Conservation (phyloP, 2,888 invertebrate species). For the Tipula helvola region DNA sequence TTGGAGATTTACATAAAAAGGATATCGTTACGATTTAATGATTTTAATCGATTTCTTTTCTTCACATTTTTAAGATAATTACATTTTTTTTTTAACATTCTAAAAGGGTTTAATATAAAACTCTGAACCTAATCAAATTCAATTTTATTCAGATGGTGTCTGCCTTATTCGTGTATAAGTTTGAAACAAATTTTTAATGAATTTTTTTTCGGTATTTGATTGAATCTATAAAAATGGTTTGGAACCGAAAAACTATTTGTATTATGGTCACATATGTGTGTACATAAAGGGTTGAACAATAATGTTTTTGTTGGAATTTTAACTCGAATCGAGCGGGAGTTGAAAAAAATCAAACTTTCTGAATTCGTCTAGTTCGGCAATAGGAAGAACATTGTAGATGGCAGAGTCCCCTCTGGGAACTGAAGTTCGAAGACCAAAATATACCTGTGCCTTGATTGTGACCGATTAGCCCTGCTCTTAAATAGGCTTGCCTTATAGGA, state of each 20-base stretch:
- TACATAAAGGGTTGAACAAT: not conserved
- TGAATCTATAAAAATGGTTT: not conserved
- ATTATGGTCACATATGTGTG: not conserved
- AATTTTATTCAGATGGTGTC: not conserved
- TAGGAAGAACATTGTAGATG: too few relatives aligned
- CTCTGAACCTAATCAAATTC: not conserved
- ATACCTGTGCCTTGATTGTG: too few relatives aligned
- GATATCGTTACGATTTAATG: not conserved
- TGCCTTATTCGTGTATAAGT: not conserved
- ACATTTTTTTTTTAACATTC: not conserved
- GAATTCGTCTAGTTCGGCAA: too few relatives aligned
- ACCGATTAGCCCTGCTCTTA: too few relatives aligned
- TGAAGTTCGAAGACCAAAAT: too few relatives aligned
- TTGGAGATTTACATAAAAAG: not conserved
- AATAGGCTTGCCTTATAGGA: too few relatives aligned
- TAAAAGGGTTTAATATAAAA: not conserved
- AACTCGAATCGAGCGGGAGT: too few relatives aligned
- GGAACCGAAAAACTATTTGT: not conserved
- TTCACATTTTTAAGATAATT: not conserved
- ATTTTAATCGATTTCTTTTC: conserved; percentile 4
- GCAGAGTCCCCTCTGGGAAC: too few relatives aligned
- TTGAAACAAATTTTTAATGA: not conserved
- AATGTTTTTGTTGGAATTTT: too few relatives aligned
- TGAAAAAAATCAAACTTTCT: too few relatives aligned
- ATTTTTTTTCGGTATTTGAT: not conserved